Conservation (phyloP, 2,797 vertebrate species). For the Semotilus atromaculatus region DNA sequence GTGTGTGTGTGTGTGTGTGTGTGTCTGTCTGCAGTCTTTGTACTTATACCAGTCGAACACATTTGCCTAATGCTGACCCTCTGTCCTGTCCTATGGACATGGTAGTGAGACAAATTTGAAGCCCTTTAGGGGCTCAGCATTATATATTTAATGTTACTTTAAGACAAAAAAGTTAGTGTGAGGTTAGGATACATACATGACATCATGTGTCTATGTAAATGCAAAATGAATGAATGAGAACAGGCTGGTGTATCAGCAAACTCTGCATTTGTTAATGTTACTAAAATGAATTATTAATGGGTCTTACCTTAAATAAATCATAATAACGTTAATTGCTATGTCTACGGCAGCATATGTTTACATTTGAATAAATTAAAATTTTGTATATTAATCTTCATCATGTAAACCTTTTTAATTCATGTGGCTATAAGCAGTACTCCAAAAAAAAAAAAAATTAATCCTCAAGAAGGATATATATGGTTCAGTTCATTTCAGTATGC, state of each 20-base stretch:
- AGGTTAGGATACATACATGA: background rate
- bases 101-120: no score
- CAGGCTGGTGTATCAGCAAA: background rate
- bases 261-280: background rate
- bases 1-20: no score
- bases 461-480: constrained; percentile 59
- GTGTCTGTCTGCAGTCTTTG: no score
- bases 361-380: background rate
- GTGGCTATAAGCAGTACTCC: background rate
- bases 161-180: background rate
- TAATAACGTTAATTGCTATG: background rate
- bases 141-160: background rate
- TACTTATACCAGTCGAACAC: no score
- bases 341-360: background rate
- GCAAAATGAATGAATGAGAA: background rate
- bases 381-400: constrained; percentile 1
- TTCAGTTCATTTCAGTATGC: constrained; percentile 65
- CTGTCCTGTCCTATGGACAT: no score
- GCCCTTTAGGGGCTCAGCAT: background rate
- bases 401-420: background rate
- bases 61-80: no score
- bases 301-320: constrained; percentile 15
- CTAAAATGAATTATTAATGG: background rate
- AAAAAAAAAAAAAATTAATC: constrained; percentile 5
- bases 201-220: background rate